phyloP scores from a whole-genome alignment of 1,140 invertebrate species.

The Habropoda laboriosa region DNA sequence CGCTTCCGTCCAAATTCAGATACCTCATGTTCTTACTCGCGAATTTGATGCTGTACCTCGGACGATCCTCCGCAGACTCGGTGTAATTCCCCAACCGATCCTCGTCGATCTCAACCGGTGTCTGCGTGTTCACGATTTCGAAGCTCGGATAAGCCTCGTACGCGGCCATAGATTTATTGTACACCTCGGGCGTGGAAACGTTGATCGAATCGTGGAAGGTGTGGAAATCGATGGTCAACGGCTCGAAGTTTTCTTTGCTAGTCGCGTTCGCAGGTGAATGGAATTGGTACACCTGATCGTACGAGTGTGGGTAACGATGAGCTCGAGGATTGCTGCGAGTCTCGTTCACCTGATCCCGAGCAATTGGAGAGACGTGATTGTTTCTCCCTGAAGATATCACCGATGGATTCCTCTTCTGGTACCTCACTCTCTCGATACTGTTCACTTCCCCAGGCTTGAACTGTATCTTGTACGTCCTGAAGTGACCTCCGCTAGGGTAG shows the following conservation, averaged over 20 bases:
- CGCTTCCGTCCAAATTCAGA: slow-evolving; percentile 27
- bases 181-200: neutral
- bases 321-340: neutral
- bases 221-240: neutral
- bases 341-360: neutral
- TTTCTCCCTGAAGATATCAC: neutral
- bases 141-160: neutral
- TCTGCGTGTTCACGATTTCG: neutral
- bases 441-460: neutral
- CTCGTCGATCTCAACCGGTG: neutral
- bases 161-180: neutral
- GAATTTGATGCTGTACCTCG: slow-evolving; percentile 19
- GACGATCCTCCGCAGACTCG: neutral
- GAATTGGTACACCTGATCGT: neutral
- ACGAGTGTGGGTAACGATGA: neutral
- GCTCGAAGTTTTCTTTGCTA: neutral
- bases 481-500: accelerated
- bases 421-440: neutral
- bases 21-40: slow-evolving; percentile 39
- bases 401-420: neutral
- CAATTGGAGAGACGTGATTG: too few relatives aligned
- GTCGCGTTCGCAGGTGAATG: neutral
- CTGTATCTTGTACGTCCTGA: neutral
- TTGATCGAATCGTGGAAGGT: neutral
- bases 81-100: neutral